Evolutionary conservation across 1,140 invertebrate species (phyloP), one percentile per base, ranked within the genome.

Genomic region (Drosophila burlai): DNA sequence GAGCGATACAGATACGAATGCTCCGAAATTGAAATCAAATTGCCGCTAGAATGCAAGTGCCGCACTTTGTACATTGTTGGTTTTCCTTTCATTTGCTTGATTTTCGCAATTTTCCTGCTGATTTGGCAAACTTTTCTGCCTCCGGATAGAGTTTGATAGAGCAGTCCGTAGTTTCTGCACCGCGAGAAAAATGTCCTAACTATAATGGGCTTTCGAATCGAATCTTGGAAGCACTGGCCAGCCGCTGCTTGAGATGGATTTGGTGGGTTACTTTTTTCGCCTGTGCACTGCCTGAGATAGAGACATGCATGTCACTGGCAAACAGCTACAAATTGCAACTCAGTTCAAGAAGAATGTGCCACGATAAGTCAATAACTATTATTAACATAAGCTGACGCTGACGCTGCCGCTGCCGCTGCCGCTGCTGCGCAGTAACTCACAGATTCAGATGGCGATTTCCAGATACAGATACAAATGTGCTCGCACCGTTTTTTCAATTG

Each of bases 321-420:
- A 80, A 60, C 63, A 74, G 76, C 65, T 80, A 80, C 83, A 83
- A 86, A 86, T 86, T 83, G 71, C 69, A 64, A 42, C 60, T 57
- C 47, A 50, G 38, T 45, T 46, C 60, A 50, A 68, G 64, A 86
- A 86, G 83, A 86, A 86, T 85, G 83, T 76, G 83, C 74, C 82
- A 85, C 71, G 83, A 82, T 85, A 86, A 82, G 83, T 85, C 83
- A 86, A 85, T 86, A 82, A 82, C 83, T 87, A 69, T 86, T 78
- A 87, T 86, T 87, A 80, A 79, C 75, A 65, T 43, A 81, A 29
- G 36, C 59, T 43, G 64, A 42, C 59, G 57, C n/a, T n/a, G n/a
- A n/a, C n/a, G n/a, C n/a, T n/a, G n/a, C n/a, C n/a, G n/a, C 34
- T 50, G 59, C 6, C 15, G 21, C 46, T 50, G 47, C 15, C 49